Evolutionary conservation across 2,113 vertebrate genomes (phyloP).

Genomic region (Mirza zaza): DNA sequence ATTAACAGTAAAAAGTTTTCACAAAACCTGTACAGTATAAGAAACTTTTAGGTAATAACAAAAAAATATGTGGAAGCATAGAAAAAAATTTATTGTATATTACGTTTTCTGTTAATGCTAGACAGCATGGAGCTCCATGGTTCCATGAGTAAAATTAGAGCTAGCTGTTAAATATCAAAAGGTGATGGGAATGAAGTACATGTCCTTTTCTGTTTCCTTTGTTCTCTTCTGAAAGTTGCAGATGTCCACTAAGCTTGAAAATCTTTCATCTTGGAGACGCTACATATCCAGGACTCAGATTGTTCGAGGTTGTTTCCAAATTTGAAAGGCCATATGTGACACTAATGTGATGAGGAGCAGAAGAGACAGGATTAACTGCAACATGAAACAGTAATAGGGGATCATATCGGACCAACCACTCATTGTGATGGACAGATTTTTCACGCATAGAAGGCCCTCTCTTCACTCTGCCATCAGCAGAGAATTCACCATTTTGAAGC

Average conservation of each 20-base stretch:
- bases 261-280: background rate
- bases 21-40: background rate
- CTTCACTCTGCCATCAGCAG: background rate
- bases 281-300: background rate
- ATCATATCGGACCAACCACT: background rate
- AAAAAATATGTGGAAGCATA: background rate
- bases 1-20: background rate
- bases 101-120: background rate
- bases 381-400: conserved; percentile 19
- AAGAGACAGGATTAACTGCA: conserved; percentile 6
- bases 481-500: background rate
- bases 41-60: background rate
- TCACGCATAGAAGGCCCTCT: background rate
- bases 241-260: background rate
- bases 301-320: background rate
- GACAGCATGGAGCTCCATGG: background rate
- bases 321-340: background rate
- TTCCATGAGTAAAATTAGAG: background rate
- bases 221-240: background rate
- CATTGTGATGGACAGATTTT: background rate
- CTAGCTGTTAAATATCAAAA: background rate
- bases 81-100: background rate
- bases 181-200: background rate
- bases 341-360: conserved; percentile 3
- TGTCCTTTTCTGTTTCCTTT: background rate